Conservation (phyloP, 1,140 invertebrate genomes). For the Dendroctonus ponderosae region DNA sequence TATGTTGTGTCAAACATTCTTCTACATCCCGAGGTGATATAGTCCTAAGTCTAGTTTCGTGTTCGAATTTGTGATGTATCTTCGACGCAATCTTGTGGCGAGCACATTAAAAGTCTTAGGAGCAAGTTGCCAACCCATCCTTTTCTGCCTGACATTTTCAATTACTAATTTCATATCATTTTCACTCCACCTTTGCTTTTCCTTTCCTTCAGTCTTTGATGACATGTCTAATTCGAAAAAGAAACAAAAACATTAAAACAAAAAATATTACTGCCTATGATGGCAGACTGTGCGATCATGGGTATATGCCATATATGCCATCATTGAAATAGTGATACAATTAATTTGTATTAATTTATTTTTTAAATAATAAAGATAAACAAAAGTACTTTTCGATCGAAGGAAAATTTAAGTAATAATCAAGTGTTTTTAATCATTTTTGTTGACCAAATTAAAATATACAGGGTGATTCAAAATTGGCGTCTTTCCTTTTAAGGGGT, state of each 20-base stretch:
- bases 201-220: neutral
- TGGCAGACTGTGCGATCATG: neutral
- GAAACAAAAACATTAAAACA: too few species aligned
- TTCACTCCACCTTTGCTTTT: constrained; percentile 7
- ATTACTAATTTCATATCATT: constrained; percentile 9
- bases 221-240: constrained; percentile 1
- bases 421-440: too few species aligned
- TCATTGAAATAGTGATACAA: too few species aligned
- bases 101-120: constrained; percentile 10
- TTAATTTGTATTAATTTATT: too few species aligned
- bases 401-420: too few species aligned
- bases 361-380: too few species aligned
- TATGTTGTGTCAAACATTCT: constrained; percentile 1
- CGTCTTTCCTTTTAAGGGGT: too few species aligned
- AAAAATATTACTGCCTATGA: constrained; percentile 1
- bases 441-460: too few species aligned
- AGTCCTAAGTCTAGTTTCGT: constrained; percentile 1
- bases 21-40: neutral
- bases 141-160: constrained; percentile 10
- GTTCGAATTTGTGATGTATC: too few species aligned
- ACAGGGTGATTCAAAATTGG: too few species aligned
- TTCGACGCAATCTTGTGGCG: constrained; percentile 16
- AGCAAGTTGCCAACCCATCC: constrained; percentile 18
- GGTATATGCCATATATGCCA: neutral
- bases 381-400: too few species aligned